phyloP scores from a whole-genome alignment of 2,797 vertebrate genomes.

The Ctenosaura bakeri region DNA sequence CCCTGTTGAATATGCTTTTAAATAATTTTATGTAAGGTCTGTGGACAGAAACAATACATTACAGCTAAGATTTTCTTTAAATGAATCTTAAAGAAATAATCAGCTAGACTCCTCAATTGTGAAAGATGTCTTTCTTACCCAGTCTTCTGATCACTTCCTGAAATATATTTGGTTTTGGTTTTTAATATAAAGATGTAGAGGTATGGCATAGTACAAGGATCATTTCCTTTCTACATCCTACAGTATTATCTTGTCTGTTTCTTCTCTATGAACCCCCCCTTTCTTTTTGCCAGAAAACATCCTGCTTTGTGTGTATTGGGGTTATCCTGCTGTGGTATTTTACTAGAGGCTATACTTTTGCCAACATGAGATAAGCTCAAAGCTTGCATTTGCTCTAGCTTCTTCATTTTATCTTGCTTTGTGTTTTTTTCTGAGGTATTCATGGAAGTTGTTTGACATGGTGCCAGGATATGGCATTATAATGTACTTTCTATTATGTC shows the following conservation, averaged over 20 bases:
- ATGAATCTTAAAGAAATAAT: neutral
- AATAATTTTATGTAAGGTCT: neutral
- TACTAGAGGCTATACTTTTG: neutral
- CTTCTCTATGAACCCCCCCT: neutral
- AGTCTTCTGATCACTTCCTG: neutral
- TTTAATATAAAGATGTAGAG: neutral
- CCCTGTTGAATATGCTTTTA: neutral
- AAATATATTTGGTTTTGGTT: neutral
- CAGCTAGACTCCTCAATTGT: neutral
- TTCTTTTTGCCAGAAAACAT: neutral
- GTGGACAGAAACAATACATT: neutral
- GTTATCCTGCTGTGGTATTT: neutral
- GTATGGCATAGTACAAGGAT: neutral
- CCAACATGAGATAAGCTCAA: neutral
- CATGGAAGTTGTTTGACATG: neutral
- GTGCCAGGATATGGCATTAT: conserved; percentile 9
- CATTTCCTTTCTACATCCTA: neutral
- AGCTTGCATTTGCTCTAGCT: conserved; percentile 1
- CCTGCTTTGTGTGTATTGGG: neutral
- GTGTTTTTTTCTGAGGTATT: neutral
- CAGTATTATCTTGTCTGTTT: neutral
- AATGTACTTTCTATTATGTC: neutral
- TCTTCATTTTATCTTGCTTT: conserved; percentile 27
- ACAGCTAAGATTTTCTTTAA: neutral
- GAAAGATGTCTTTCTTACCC: neutral